phyloP scores from a whole-genome alignment of 2,888 invertebrate species.

The Nomada fabriciana region DNA sequence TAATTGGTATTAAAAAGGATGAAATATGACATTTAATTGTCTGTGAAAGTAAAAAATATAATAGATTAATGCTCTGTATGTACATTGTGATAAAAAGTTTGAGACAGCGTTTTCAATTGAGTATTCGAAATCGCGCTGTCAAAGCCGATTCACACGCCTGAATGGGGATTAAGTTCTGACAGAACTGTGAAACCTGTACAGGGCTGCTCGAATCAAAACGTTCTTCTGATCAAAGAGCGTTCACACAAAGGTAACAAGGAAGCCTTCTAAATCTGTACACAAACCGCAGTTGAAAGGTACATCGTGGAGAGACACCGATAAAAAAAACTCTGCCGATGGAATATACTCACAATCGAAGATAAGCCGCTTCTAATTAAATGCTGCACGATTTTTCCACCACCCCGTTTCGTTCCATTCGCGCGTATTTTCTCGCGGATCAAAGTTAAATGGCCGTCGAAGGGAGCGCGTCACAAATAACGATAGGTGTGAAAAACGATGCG shows the following conservation, averaged over 20 bases:
- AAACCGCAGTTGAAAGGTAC: constrained; percentile 34
- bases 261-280: constrained; percentile 47
- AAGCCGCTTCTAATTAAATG: constrained; percentile 60
- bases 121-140: neutral
- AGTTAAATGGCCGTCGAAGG: constrained; percentile 6
- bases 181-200: constrained; percentile 34
- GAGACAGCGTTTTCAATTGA: neutral
- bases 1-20: no score
- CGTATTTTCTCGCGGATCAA: constrained; percentile 11
- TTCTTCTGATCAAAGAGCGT: constrained; percentile 43
- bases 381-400: constrained; percentile 10
- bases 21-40: no score
- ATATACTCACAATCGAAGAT: constrained; percentile 35
- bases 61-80: no score
- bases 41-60: no score
- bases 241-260: constrained; percentile 53
- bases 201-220: constrained; percentile 43
- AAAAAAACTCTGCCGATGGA: constrained; percentile 39
- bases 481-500: neutral
- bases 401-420: neutral
- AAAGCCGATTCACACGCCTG: neutral
- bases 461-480: neutral
- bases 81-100: no score
- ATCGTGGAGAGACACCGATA: constrained; percentile 42
- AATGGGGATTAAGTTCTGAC: constrained; percentile 35